phyloP scores from a whole-genome alignment of 53 echinoderm and acorn worm species.

The Echinarachnius parma region DNA sequence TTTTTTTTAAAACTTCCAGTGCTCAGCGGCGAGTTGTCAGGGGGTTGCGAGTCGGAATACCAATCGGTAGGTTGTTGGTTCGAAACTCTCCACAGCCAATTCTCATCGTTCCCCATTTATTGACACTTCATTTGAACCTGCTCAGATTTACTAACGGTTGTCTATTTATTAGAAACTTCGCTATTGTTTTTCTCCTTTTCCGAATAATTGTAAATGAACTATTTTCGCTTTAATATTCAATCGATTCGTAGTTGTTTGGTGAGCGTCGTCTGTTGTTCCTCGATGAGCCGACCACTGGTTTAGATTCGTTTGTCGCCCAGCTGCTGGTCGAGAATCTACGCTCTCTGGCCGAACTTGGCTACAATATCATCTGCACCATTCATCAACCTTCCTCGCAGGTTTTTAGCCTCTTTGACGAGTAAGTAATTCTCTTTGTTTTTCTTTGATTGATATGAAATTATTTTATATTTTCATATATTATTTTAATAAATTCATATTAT shows the following conservation, averaged over 20 bases:
- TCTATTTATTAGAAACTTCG: too few relatives aligned
- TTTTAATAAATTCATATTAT: neutral
- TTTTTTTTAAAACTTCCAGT: too few relatives aligned
- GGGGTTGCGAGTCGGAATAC: too few relatives aligned
- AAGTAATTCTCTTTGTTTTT: neutral
- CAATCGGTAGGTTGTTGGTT: too few relatives aligned
- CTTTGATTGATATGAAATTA: neutral
- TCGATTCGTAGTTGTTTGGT: slow-evolving; percentile 45
- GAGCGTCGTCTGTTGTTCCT: slow-evolving; percentile 42
- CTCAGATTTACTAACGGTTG: too few relatives aligned
- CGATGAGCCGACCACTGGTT: slow-evolving; percentile 59
- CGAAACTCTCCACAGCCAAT: too few relatives aligned
- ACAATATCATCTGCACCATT: slow-evolving; percentile 56
- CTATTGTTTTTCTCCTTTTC: too few relatives aligned
- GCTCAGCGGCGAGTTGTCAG: too few relatives aligned
- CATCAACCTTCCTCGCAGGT: slow-evolving; percentile 59
- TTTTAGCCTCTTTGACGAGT: slow-evolving; percentile 59
- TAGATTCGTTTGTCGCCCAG: slow-evolving; percentile 57
- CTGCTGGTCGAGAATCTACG: slow-evolving; percentile 41
- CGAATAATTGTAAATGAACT: too few relatives aligned
- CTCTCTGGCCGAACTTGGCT: slow-evolving; percentile 38
- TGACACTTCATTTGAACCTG: too few relatives aligned
- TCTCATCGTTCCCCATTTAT: too few relatives aligned
- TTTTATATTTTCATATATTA: neutral
- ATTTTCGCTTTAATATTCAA: too few relatives aligned